A percentile compares a stretch with the other conserved stretches of the same genome.
Evolutionary conservation across 2,797 vertebrate genomes (phyloP).

Genomic region (Enteromius treurensis): DNA sequence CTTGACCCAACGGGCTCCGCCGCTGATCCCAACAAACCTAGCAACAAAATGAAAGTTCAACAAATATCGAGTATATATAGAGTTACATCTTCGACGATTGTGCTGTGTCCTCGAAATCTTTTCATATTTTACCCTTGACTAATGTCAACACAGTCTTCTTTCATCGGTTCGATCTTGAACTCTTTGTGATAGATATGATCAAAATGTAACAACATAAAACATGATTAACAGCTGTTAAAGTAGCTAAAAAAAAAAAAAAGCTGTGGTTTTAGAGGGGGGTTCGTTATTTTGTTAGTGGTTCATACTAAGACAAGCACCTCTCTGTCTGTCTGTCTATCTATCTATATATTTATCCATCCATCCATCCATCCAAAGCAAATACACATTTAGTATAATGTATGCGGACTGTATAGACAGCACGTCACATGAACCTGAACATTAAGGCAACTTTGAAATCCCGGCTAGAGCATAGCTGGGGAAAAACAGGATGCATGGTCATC

Average conservation of each 20-base stretch:
- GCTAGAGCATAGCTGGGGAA: neutral
- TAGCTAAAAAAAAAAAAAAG: neutral
- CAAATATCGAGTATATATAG: conserved; percentile 38
- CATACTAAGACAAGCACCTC: neutral
- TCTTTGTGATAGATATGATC: neutral
- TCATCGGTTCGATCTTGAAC: neutral
- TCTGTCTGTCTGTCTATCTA: neutral
- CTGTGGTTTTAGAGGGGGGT: neutral
- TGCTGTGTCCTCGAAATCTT: conserved; percentile 42
- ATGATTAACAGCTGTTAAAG: neutral
- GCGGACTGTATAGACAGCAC: neutral
- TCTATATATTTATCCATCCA: neutral
- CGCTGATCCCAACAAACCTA: conserved; percentile 55
- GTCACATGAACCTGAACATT: neutral
- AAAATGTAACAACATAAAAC: neutral
- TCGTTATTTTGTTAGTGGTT: neutral
- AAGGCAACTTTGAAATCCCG: neutral
- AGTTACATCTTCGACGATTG: conserved; percentile 26
- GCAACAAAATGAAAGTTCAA: conserved; percentile 60
- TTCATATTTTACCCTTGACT: conserved; percentile 4
- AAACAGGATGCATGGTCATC: neutral
- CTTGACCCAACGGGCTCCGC: conserved; percentile 55
- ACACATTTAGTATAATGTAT: neutral
- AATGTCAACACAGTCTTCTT: neutral
- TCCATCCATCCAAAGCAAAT: neutral